Evolutionary conservation across 1,140 invertebrate genomes (phyloP).

Genomic region (Zaprionus lachaisei): DNA sequence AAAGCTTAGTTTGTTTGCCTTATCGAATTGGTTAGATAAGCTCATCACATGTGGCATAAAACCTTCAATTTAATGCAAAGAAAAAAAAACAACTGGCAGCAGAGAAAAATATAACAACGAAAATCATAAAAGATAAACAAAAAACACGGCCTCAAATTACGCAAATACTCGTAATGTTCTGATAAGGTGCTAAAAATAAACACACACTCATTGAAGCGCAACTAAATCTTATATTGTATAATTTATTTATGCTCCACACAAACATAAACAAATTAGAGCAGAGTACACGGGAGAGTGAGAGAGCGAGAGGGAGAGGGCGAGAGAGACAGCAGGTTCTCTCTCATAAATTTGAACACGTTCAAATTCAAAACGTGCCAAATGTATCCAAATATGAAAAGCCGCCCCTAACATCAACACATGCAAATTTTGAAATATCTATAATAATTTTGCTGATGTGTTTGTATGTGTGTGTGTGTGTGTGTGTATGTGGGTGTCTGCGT

Average conservation of each 20-base stretch:
- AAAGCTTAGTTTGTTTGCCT: conserved; percentile 36
- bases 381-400: conserved; percentile 58
- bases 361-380: conserved; percentile 56
- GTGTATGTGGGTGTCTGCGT: conserved; percentile 24
- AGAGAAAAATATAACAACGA: background rate
- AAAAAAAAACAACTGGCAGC: background rate
- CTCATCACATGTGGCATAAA: conserved; percentile 30
- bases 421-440: conserved; percentile 50
- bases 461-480: conserved; percentile 8
- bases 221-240: conserved; percentile 35
- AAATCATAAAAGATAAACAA: conserved; percentile 4
- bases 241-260: conserved; percentile 26
- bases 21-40: conserved; percentile 45
- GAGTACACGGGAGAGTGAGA: background rate
- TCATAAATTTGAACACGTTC: conserved; percentile 59
- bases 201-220: conserved; percentile 9
- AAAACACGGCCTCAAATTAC: conserved; percentile 42
- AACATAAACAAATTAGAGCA: conserved; percentile 49
- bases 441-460: conserved; percentile 33
- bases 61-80: conserved; percentile 16
- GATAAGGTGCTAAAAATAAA: conserved; percentile 68
- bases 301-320: background rate
- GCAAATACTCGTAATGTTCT: conserved; percentile 57
- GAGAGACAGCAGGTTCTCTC: conserved; percentile 35
- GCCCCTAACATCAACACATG: conserved; percentile 43